Evolutionary conservation across 2,888 invertebrate species (phyloP).

Genomic region (Tipula helvola): DNA sequence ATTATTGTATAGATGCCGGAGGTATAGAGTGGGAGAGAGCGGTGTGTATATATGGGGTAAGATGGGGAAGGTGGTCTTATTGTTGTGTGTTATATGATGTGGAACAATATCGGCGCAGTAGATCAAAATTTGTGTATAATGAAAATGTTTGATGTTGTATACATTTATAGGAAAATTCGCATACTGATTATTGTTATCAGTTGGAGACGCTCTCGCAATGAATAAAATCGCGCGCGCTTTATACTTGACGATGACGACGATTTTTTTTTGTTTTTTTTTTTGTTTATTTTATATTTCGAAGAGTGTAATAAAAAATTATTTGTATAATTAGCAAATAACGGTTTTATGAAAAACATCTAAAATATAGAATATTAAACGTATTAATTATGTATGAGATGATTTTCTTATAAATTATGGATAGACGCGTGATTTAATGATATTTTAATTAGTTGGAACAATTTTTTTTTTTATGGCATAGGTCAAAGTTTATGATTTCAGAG

Average conservation of each 20-base stretch:
- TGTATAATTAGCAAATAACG: not conserved
- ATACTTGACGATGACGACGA: not conserved
- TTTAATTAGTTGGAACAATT: not conserved
- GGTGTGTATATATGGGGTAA: not conserved
- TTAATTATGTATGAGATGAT: not conserved
- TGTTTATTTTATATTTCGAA: not conserved
- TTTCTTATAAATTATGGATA: not conserved
- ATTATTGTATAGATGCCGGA: no score
- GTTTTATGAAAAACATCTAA: not conserved
- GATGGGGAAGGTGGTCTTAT: not conserved
- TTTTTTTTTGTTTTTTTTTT: not conserved
- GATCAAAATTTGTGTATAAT: not conserved
- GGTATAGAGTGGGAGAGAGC: not conserved
- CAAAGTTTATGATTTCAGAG: not conserved
- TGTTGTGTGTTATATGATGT: not conserved
- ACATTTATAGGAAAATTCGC: not conserved
- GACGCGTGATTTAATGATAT: not conserved
- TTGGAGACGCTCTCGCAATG: not conserved
- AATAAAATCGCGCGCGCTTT: not conserved
- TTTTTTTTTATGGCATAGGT: not conserved
- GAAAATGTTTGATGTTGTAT: no score
- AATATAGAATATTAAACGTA: not conserved
- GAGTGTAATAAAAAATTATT: not conserved
- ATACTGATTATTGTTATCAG: not conserved
- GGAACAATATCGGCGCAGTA: slow-evolving; percentile 12